phyloP scores from a whole-genome alignment of 2,888 invertebrate species.

The Caenorhabditis drosophilae region DNA sequence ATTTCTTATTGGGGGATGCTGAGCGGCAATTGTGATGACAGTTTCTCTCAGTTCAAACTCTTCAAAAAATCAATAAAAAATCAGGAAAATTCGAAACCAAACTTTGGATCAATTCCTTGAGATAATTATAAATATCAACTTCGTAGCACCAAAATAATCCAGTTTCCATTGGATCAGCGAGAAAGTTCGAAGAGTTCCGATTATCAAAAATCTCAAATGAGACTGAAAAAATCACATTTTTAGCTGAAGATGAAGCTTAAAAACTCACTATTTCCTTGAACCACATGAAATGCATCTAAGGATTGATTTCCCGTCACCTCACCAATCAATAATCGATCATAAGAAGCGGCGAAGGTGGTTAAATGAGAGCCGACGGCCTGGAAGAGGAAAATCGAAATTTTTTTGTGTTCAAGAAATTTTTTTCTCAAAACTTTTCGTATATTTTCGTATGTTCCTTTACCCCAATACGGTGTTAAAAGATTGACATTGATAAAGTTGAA shows the following conservation, averaged over 20 bases:
- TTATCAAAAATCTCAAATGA: too few species aligned
- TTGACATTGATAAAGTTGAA: constrained; percentile 31
- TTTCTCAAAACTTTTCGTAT: too few species aligned
- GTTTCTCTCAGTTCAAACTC: constrained; percentile 5
- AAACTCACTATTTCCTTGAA: background rate
- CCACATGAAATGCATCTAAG: too few species aligned
- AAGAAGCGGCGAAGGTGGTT: too few species aligned
- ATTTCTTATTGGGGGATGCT: constrained; percentile 14
- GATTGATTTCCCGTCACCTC: too few species aligned
- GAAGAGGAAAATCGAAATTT: too few species aligned
- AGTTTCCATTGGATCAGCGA: constrained; percentile 2
- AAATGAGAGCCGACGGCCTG: too few species aligned
- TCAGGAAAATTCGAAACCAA: background rate
- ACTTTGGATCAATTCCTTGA: constrained; percentile 12
- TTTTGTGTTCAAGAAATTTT: too few species aligned
- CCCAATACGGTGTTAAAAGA: constrained; percentile 23
- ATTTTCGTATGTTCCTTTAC: constrained; percentile 13
- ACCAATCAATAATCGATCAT: too few species aligned
- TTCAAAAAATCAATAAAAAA: background rate
- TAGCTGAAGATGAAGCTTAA: background rate
- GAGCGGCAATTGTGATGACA: constrained; percentile 23
- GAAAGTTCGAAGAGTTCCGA: too few species aligned
- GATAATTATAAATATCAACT: constrained; percentile 6
- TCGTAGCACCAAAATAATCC: constrained; percentile 26
- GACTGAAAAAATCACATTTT: too few species aligned